phyloP scores from a whole-genome alignment of 2,888 invertebrate species.

The Hypomecis punctinalis region DNA sequence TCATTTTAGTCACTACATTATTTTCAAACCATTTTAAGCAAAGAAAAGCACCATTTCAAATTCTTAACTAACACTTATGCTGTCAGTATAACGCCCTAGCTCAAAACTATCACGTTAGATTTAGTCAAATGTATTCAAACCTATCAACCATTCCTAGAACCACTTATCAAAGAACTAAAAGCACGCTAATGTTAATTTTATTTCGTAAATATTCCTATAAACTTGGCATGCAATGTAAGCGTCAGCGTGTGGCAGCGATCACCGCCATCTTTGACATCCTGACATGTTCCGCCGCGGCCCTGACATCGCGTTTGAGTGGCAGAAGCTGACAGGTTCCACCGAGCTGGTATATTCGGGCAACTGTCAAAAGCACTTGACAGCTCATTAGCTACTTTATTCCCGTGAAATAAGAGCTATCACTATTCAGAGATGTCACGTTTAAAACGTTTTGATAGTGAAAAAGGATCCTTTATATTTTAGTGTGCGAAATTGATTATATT shows the following conservation, averaged over 20 bases:
- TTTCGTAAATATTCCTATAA: slow-evolving; percentile 15
- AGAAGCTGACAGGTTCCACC: slow-evolving; percentile 51
- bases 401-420: slow-evolving; percentile 32
- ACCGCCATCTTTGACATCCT: slow-evolving; percentile 49
- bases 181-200: slow-evolving; percentile 5
- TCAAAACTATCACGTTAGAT: too few relatives aligned
- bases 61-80: too few relatives aligned
- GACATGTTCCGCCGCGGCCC: slow-evolving; percentile 49
- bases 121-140: too few relatives aligned
- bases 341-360: slow-evolving; percentile 43
- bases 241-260: slow-evolving; percentile 39
- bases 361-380: slow-evolving; percentile 31
- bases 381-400: slow-evolving; percentile 34
- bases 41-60: too few relatives aligned
- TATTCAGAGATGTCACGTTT: not conserved
- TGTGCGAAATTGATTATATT: slow-evolving; percentile 50
- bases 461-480: slow-evolving; percentile 42
- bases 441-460: slow-evolving; percentile 18
- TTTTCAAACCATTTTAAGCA: too few relatives aligned
- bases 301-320: slow-evolving; percentile 48
- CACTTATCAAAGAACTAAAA: not conserved
- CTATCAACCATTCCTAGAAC: slow-evolving; percentile 2
- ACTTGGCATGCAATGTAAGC: slow-evolving; percentile 36
- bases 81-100: too few relatives aligned
- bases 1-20: too few relatives aligned